Conservation (phyloP, 2,113 vertebrate species). For the Microtus oregoni region DNA sequence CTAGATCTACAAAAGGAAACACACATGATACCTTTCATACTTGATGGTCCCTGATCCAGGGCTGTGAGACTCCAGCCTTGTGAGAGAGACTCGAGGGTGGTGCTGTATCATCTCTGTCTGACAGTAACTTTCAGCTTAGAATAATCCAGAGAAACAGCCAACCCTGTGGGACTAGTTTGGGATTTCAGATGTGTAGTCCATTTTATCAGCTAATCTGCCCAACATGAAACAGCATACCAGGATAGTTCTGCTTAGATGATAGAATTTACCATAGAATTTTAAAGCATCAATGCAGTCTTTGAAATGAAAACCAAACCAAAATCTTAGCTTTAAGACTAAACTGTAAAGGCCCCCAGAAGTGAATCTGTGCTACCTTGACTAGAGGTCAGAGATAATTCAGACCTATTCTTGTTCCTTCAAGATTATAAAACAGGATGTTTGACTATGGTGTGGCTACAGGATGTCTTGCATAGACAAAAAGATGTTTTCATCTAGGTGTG, state of each 20-base stretch:
- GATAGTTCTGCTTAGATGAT: neutral
- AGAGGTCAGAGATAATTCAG: no score
- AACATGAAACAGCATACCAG: neutral
- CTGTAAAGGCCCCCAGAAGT: no score
- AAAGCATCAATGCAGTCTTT: neutral
- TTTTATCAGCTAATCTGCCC: neutral
- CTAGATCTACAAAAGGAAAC: neutral
- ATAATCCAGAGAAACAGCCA: neutral
- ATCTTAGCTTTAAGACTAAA: neutral
- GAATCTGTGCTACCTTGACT: no score
- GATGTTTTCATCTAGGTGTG: no score
- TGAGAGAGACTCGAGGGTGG: fast-evolving
- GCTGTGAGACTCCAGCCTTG: neutral
- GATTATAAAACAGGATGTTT: no score
- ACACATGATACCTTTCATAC: neutral
- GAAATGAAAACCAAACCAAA: neutral
- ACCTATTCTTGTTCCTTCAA: no score
- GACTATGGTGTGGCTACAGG: no score
- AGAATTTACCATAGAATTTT: neutral
- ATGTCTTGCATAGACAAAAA: no score
- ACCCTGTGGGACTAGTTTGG: no score
- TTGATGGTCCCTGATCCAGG: neutral
- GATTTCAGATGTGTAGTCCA: neutral
- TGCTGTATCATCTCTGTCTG: neutral
- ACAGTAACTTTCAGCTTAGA: neutral